Conservation (phyloP, 2,888 invertebrate genomes). For the Leuctra nigra region DNA sequence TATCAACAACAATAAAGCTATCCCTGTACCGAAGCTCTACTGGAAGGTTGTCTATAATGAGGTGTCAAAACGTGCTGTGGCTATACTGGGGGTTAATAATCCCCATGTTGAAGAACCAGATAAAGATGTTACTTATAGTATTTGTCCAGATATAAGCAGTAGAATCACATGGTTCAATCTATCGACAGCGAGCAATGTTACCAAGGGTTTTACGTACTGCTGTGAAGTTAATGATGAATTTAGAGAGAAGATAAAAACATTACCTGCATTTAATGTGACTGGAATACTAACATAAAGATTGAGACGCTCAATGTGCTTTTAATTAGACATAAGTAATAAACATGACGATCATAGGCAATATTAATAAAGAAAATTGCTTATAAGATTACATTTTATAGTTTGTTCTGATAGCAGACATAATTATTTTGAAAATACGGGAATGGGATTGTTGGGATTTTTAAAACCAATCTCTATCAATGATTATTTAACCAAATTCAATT, state of each 20-base stretch:
- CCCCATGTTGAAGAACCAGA: background rate
- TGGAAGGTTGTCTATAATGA: slow-evolving; percentile 46
- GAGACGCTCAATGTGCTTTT: background rate
- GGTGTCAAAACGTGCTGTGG: background rate
- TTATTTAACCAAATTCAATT: too few species aligned
- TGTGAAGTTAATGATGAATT: slow-evolving; percentile 54
- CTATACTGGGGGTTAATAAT: slow-evolving; percentile 16
- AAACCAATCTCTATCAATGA: too few species aligned
- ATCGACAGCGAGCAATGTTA: slow-evolving; percentile 35
- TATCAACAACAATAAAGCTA: slow-evolving; percentile 39
- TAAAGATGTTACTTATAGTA: background rate
- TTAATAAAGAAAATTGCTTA: too few species aligned
- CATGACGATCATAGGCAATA: too few species aligned
- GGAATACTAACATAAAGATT: slow-evolving; percentile 36
- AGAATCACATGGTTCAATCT: background rate
- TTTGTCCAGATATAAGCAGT: slow-evolving; percentile 39
- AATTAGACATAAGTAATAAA: too few species aligned
- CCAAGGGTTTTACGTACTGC: slow-evolving; percentile 54
- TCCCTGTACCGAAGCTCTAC: slow-evolving; percentile 50
- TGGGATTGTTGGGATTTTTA: too few species aligned
- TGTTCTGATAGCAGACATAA: too few species aligned
- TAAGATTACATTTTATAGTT: too few species aligned
- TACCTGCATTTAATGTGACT: slow-evolving; percentile 47
- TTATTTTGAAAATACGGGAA: too few species aligned
- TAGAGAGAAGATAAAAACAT: slow-evolving; percentile 44